These are phyloP conservation scores for Hemicrepidius hirtus DNA, from an alignment of 2,888 invertebrate genomes.

Conservation along the genomic window DNA sequence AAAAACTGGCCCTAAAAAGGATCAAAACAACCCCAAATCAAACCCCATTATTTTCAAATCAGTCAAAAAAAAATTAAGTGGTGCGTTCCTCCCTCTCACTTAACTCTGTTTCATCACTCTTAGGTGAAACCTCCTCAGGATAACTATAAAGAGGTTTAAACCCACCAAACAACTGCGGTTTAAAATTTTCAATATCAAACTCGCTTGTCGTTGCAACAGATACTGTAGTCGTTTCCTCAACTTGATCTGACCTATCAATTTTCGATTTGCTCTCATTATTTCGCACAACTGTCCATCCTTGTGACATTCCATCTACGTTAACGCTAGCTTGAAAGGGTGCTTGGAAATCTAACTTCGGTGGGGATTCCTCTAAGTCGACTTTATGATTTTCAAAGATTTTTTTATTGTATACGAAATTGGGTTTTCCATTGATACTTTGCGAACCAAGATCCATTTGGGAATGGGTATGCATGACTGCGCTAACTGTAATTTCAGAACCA, in stretches of 20 bases:
- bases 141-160: constrained; percentile 80
- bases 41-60: not conserved
- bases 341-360: constrained; percentile 76
- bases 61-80: not conserved
- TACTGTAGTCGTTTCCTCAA: constrained; percentile 65
- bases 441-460: constrained; percentile 55
- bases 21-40: not conserved
- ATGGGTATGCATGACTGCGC: constrained; percentile 71
- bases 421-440: constrained; percentile 21
- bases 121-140: constrained; percentile 57
- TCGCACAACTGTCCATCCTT: constrained; percentile 79
- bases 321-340: constrained; percentile 82
- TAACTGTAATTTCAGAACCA: constrained; percentile 69
- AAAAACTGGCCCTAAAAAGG: too few relatives aligned
- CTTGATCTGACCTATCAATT: constrained; percentile 56
- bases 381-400: constrained; percentile 37
- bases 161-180: constrained; percentile 81
- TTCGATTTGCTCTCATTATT: constrained; percentile 63
- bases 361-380: constrained; percentile 54
- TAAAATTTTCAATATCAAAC: constrained; percentile 80
- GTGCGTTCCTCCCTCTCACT: constrained; percentile 3
- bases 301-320: constrained; percentile 75
- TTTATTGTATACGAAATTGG: not conserved
- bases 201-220: constrained; percentile 70
- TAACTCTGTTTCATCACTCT: not conserved